Conservation (phyloP, 64 coral and sea anemone species). For the Stichodactyla helianthus region DNA sequence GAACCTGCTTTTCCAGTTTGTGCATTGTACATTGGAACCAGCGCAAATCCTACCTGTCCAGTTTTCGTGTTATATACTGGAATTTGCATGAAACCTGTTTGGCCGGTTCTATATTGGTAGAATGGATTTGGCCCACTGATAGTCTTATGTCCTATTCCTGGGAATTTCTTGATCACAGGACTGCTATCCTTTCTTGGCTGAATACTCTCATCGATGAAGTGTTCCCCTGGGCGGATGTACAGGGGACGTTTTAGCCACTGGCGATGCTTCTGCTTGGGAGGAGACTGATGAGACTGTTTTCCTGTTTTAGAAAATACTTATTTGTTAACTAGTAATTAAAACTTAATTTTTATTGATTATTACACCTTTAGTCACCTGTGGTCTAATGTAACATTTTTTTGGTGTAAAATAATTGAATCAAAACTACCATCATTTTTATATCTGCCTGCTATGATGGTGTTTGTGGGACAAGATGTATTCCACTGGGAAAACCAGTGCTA, state of each 20-base stretch:
- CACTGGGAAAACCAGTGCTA: too few species aligned
- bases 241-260: not conserved
- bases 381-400: too few species aligned
- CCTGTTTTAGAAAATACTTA: not conserved
- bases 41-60: not conserved
- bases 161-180: not conserved
- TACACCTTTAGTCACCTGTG: too few species aligned
- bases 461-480: too few species aligned
- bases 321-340: not conserved
- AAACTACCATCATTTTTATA: too few species aligned
- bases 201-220: not conserved
- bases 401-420: too few species aligned
- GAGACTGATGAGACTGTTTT: not conserved
- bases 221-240: not conserved
- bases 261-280: not conserved
- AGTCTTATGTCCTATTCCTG: not conserved
- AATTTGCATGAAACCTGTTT: not conserved
- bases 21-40: not conserved
- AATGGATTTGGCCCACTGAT: not conserved
- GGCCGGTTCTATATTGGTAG: not conserved
- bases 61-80: not conserved
- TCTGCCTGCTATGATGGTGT: too few species aligned
- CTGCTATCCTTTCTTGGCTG: not conserved
- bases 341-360: too few species aligned
- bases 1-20: not conserved